Percentiles rank a stretch among this genome's conserved stretches.
These are phyloP conservation scores for Drosophila neocordata DNA, from an alignment of 1,140 invertebrate species.

Conservation along the genomic window DNA sequence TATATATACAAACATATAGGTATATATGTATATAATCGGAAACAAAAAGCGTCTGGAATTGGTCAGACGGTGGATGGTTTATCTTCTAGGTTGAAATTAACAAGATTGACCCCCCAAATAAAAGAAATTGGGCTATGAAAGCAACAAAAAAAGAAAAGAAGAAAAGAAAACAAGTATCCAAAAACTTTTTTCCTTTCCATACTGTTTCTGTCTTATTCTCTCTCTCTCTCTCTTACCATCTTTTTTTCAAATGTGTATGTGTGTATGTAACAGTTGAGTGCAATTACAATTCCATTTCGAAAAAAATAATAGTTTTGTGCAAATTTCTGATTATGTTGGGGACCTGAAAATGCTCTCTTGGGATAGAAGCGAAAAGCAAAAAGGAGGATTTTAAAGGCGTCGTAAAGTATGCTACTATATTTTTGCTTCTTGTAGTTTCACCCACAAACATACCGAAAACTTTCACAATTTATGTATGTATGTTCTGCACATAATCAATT, in stretches of 20 bases:
- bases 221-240: slow-evolving; percentile 23
- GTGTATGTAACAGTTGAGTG: slow-evolving; percentile 44
- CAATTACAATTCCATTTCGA: slow-evolving; percentile 73
- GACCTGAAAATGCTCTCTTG: slow-evolving; percentile 43
- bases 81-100: slow-evolving; percentile 60
- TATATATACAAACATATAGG: not conserved
- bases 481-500: slow-evolving; percentile 2
- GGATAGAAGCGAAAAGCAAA: not conserved
- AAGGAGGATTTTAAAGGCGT: not conserved
- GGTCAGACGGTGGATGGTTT: slow-evolving; percentile 5
- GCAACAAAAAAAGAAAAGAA: slow-evolving; percentile 26
- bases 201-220: not conserved
- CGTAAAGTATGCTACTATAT: not conserved
- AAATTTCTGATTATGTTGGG: slow-evolving; percentile 66
- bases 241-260: slow-evolving; percentile 39
- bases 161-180: slow-evolving; percentile 37
- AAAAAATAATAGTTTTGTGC: slow-evolving; percentile 71
- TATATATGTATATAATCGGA: slow-evolving; percentile 3
- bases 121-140: slow-evolving; percentile 75
- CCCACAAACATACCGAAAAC: not conserved
- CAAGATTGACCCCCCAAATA: slow-evolving; percentile 74
- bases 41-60: not conserved
- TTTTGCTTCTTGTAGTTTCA: not conserved
- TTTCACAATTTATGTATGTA: slow-evolving; percentile 1
- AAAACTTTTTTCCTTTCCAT: not conserved